Percentiles rank a stretch among this genome's conserved stretches.
These are phyloP conservation scores for Strix aluco DNA, from an alignment of 2,113 vertebrate genomes.

Conservation along the genomic window DNA sequence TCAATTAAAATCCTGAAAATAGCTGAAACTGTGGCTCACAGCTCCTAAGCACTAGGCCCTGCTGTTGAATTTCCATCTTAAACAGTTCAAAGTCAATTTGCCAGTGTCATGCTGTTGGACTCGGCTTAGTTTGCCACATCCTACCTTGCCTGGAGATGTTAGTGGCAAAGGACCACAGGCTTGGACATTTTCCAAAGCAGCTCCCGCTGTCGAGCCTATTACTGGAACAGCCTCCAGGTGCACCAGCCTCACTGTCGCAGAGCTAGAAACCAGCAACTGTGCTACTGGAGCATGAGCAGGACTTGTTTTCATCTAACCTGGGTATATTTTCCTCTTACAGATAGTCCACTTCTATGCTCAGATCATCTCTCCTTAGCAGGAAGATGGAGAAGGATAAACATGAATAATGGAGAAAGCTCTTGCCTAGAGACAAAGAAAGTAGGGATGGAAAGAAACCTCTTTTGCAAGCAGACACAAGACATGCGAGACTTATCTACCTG, in stretches of 20 bases:
- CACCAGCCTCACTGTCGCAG: neutral
- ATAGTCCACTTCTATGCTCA: neutral
- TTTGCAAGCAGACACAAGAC: neutral
- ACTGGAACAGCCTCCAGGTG: neutral
- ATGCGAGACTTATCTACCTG: neutral
- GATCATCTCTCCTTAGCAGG: neutral
- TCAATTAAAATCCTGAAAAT: conserved; percentile 3
- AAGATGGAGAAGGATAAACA: neutral
- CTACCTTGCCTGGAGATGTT: neutral
- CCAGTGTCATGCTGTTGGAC: neutral
- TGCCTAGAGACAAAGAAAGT: neutral
- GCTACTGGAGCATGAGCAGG: neutral
- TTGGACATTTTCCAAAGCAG: neutral
- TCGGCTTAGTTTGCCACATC: neutral
- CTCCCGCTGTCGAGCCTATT: neutral
- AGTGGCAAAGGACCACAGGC: neutral
- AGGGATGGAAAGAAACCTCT: neutral
- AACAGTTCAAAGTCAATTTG: neutral
- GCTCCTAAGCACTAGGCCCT: neutral
- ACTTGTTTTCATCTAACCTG: neutral
- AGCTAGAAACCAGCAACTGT: neutral
- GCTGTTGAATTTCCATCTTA: conserved; percentile 18
- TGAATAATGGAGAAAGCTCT: neutral
- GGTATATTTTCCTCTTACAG: neutral
- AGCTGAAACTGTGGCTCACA: neutral